phyloP scores from a whole-genome alignment of 2,888 invertebrate species.

The Leistus spinibarbis region DNA sequence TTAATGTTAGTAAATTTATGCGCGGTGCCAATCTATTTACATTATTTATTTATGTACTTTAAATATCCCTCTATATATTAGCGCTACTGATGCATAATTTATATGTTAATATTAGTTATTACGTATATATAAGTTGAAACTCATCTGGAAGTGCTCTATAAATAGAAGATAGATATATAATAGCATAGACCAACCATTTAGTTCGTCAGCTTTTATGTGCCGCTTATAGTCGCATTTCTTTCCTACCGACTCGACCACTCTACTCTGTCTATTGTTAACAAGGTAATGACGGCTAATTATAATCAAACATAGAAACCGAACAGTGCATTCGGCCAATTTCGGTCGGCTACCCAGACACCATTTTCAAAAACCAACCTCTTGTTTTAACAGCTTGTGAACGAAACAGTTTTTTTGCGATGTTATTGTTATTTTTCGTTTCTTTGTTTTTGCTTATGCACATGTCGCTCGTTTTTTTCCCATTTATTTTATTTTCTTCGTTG shows the following conservation, averaged over 20 bases:
- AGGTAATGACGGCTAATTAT: constrained; percentile 34
- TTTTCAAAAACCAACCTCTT: constrained; percentile 1
- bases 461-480: background rate
- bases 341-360: constrained; percentile 4
- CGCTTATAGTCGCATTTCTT: constrained; percentile 25
- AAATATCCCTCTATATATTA: background rate
- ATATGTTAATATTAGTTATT: background rate
- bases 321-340: constrained; percentile 4
- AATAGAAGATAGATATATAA: background rate
- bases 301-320: constrained; percentile 5
- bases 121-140: background rate
- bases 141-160: background rate
- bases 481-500: background rate
- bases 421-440: constrained; percentile 5
- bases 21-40: background rate
- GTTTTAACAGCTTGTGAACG: constrained; percentile 37
- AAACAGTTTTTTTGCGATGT: constrained; percentile 18
- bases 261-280: constrained; percentile 33
- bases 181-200: background rate
- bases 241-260: constrained; percentile 6
- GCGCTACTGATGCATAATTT: background rate
- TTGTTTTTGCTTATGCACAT: constrained; percentile 8
- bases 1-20: background rate
- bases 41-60: background rate
- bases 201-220: background rate